A percentile compares a stretch with the other conserved stretches of the same genome.
Conservation (phyloP, 2,113 vertebrate species). For the Salvelinus namaycush region DNA sequence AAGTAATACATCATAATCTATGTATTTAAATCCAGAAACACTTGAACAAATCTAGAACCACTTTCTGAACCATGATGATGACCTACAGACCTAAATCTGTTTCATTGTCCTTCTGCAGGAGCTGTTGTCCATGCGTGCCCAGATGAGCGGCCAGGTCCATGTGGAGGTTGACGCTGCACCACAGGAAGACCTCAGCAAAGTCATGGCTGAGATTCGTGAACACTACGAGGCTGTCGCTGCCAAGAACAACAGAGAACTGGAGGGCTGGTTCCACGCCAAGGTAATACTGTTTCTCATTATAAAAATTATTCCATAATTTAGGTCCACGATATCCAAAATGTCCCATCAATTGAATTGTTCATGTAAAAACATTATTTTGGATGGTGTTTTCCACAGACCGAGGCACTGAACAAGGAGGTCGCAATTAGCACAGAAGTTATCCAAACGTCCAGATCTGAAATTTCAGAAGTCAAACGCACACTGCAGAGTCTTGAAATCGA, state of each 20-base stretch:
- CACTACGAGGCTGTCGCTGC: constrained; percentile 75
- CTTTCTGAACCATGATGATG: background rate
- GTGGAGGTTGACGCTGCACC: constrained; percentile 70
- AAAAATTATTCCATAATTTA: background rate
- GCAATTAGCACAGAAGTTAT: constrained; percentile 67
- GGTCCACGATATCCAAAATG: background rate
- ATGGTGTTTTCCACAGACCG: constrained; percentile 64
- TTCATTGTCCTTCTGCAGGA: constrained; percentile 42
- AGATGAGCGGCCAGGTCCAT: constrained; percentile 68
- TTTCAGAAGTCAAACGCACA: constrained; percentile 73
- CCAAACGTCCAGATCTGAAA: constrained; percentile 69
- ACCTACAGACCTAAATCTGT: no score
- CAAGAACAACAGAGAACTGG: constrained; percentile 75
- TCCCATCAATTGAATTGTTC: background rate
- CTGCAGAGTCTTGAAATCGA: constrained; percentile 81
- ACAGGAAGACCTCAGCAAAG: constrained; percentile 44
- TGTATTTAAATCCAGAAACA: background rate
- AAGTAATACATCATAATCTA: no score
- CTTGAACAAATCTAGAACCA: background rate
- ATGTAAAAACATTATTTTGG: no score
- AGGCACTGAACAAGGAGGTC: constrained; percentile 73
- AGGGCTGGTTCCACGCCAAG: constrained; percentile 65
- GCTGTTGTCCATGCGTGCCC: constrained; percentile 23
- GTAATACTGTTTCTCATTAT: constrained; percentile 22
- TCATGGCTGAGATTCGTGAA: constrained; percentile 65